phyloP scores from a whole-genome alignment of 2,113 vertebrate species.

The Ploceus nigricollis region DNA sequence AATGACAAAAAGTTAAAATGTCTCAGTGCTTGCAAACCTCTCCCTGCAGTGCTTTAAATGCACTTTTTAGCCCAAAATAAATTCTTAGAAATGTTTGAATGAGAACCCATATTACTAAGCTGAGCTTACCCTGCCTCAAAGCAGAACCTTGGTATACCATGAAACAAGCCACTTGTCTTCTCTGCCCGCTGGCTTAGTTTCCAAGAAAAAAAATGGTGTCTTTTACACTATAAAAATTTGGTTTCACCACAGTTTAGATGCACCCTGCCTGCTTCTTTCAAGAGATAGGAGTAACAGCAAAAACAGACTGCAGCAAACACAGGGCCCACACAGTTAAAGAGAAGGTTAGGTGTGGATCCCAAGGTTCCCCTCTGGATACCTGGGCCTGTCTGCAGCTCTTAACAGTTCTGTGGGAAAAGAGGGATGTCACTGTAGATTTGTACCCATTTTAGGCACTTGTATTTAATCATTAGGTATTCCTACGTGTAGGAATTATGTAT shows the following conservation, averaged over 20 bases:
- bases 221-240: neutral
- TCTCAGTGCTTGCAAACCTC: neutral
- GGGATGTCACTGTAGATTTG: neutral
- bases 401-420: neutral
- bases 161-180: neutral
- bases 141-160: neutral
- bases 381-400: neutral
- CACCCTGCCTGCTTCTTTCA: neutral
- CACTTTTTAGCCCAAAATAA: neutral
- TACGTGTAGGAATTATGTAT: neutral
- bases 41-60: neutral
- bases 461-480: neutral
- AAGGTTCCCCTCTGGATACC: neutral
- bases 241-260: neutral
- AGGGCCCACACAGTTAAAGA: neutral
- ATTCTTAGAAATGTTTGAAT: neutral
- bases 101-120: neutral
- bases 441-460: neutral
- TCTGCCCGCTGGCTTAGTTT: neutral
- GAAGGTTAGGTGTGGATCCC: too few relatives aligned
- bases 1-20: neutral
- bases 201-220: neutral
- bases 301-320: neutral
- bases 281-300: neutral
- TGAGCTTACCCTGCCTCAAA: neutral